Conservation (phyloP, 2,888 invertebrate species). For the Hanleya hanleyi region DNA sequence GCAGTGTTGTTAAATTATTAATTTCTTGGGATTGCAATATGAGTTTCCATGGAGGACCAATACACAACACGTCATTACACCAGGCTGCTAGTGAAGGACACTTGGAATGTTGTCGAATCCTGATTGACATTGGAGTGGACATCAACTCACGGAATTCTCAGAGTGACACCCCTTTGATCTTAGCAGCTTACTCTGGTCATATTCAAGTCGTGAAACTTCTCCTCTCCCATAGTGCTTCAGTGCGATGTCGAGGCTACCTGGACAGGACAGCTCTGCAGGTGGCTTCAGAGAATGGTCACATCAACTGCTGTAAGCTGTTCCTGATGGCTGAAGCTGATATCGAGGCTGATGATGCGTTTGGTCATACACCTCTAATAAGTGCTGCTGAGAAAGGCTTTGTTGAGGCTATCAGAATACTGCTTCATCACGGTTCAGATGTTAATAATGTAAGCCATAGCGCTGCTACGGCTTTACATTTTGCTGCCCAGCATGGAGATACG, state of each 20-base stretch:
- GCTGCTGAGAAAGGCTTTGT: slow-evolving; percentile 65
- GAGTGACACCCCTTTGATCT: slow-evolving; percentile 64
- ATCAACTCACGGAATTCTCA: slow-evolving; percentile 56
- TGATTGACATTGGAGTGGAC: slow-evolving; percentile 56
- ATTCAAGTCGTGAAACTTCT: slow-evolving; percentile 60
- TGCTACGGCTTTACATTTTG: slow-evolving; percentile 61
- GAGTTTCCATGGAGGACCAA: slow-evolving; percentile 43
- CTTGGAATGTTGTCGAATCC: slow-evolving; percentile 51
- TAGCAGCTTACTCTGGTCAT: slow-evolving; percentile 61
- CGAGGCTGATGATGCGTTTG: slow-evolving; percentile 64
- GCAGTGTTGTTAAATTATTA: slow-evolving; percentile 52
- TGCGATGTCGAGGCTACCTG: slow-evolving; percentile 57
- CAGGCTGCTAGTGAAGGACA: slow-evolving; percentile 59
- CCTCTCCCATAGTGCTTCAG: slow-evolving; percentile 55
- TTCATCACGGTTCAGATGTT: slow-evolving; percentile 58
- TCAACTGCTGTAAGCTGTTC: slow-evolving; percentile 53
- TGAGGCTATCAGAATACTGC: slow-evolving; percentile 53
- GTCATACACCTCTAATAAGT: slow-evolving; percentile 62
- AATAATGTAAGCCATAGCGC: slow-evolving; percentile 63
- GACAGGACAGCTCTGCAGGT: slow-evolving; percentile 65
- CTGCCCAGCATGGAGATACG: slow-evolving; percentile 60
- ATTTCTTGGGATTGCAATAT: slow-evolving; percentile 59
- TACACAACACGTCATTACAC: slow-evolving; percentile 60
- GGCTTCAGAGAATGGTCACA: slow-evolving; percentile 64
- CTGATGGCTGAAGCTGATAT: slow-evolving; percentile 57